Conservation (phyloP, 2,113 vertebrate genomes). For the Bombycilla garrulus region DNA sequence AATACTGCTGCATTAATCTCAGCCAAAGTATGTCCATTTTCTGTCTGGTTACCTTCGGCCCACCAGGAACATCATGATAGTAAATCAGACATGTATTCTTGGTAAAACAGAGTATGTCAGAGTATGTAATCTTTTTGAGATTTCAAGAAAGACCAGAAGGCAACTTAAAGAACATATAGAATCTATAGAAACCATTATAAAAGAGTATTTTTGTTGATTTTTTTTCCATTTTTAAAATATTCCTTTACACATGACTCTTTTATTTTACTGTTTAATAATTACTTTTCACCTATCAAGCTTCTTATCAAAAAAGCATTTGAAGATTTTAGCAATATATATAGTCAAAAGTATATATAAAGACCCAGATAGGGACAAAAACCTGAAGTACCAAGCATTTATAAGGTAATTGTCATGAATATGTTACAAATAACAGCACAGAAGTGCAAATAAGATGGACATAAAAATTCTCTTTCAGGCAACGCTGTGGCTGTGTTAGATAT, state of each 20-base stretch:
- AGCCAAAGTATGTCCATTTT: not conserved
- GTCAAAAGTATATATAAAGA: not conserved
- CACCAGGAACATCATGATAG: not conserved
- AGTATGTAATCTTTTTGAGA: not conserved
- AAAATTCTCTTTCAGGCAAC: not conserved
- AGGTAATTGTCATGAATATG: not conserved
- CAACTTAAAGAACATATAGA: fast-evolving
- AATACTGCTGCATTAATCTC: not conserved
- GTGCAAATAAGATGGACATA: not conserved
- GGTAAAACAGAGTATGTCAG: not conserved
- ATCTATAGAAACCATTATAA: not conserved
- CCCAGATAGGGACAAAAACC: not conserved
- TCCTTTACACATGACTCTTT: not conserved
- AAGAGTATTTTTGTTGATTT: not conserved
- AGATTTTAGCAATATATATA: not conserved
- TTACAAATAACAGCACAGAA: not conserved
- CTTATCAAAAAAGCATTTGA: not conserved
- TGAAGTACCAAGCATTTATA: not conserved
- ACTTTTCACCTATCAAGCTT: not conserved
- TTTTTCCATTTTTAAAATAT: not conserved
- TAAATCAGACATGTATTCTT: not conserved
- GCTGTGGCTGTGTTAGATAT: not conserved
- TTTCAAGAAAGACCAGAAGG: not conserved
- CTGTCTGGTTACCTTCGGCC: not conserved
- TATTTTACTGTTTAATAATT: not conserved